A percentile compares a stretch with the other conserved stretches of the same genome.
Evolutionary conservation across 2,888 invertebrate genomes (phyloP).

Genomic region (Copidosoma aretas): DNA sequence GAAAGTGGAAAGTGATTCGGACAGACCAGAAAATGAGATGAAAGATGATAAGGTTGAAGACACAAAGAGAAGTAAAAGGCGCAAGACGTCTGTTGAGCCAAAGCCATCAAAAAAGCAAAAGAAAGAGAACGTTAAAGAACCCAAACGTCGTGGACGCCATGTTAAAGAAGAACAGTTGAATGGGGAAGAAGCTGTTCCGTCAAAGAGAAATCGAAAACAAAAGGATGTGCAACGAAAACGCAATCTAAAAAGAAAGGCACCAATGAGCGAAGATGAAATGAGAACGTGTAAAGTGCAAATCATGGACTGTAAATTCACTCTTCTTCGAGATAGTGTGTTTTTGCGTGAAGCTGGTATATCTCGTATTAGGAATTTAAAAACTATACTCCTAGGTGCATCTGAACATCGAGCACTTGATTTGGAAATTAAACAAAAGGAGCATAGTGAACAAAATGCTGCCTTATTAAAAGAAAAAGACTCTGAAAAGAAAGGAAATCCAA

Average conservation of each 20-base stretch:
- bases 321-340: conserved; percentile 45
- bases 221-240: conserved; percentile 26
- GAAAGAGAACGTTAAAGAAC: conserved; percentile 19
- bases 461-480: conserved; percentile 15
- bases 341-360: conserved; percentile 50
- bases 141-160: neutral
- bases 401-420: conserved; percentile 13
- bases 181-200: neutral
- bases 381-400: conserved; percentile 2
- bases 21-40: too few relatives aligned
- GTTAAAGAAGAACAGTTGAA: conserved; percentile 22
- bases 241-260: conserved; percentile 35
- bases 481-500: conserved; percentile 8
- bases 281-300: conserved; percentile 53
- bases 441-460: neutral
- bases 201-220: conserved; percentile 17
- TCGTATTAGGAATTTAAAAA: conserved; percentile 38
- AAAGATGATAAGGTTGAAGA: too few relatives aligned
- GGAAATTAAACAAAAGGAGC: conserved; percentile 3
- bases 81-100: conserved; percentile 15
- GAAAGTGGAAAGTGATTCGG: too few relatives aligned
- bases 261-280: conserved; percentile 47
- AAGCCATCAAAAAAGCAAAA: neutral
- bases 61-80: conserved; percentile 13
- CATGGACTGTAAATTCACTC: conserved; percentile 53